Evolutionary conservation across 2,113 vertebrate species (phyloP).

Genomic region (Indicator indicator): DNA sequence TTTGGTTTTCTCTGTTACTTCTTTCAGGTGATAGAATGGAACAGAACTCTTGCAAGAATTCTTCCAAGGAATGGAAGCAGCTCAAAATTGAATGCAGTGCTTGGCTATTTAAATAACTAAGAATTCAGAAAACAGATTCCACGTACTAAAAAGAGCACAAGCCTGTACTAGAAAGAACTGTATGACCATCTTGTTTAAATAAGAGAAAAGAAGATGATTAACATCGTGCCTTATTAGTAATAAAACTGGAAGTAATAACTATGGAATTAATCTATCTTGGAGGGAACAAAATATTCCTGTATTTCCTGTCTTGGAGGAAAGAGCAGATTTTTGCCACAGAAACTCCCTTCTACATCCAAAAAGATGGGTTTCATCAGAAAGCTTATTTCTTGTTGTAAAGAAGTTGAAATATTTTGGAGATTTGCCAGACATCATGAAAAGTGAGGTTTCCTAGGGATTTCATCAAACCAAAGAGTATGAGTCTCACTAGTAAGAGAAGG

Average conservation of each 20-base stretch:
- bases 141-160: neutral
- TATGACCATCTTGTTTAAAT: conserved; percentile 61
- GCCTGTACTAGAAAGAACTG: neutral
- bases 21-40: neutral
- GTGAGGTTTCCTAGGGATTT: conserved; percentile 23
- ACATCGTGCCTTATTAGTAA: conserved; percentile 61
- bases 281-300: conserved; percentile 54
- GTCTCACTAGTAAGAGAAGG: neutral
- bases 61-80: neutral
- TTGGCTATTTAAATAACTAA: conserved; percentile 17
- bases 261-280: conserved; percentile 59
- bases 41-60: neutral
- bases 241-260: conserved; percentile 64
- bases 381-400: conserved; percentile 50
- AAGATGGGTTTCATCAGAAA: conserved; percentile 67
- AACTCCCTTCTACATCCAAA: conserved; percentile 44
- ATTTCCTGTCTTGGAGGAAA: conserved; percentile 59
- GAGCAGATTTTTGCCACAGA: conserved; percentile 56
- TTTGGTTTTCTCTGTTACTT: neutral
- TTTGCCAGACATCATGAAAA: conserved; percentile 48
- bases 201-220: conserved; percentile 50
- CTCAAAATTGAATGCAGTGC: neutral
- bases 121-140: conserved; percentile 9
- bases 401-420: conserved; percentile 39
- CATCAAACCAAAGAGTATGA: neutral